These are phyloP conservation scores for Plutomurus gul DNA, from an alignment of 1,140 invertebrate genomes.

Conservation along the genomic window DNA sequence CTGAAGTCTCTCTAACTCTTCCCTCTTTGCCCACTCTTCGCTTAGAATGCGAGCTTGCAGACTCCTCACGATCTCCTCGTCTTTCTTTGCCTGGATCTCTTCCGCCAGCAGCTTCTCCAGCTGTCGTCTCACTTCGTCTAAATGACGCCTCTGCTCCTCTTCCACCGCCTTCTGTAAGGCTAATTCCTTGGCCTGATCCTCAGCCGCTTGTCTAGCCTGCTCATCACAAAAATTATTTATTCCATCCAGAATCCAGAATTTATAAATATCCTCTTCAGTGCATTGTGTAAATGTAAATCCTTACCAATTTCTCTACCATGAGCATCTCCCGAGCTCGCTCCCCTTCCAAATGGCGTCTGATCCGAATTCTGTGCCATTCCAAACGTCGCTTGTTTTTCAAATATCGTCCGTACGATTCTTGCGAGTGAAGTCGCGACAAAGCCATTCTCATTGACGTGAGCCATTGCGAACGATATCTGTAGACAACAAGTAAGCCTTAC, in stretches of 20 bases:
- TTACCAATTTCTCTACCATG: constrained; percentile 50
- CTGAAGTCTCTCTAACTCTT: constrained; percentile 76
- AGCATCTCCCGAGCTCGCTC: constrained; percentile 49
- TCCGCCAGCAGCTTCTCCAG: constrained; percentile 73
- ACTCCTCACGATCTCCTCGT: constrained; percentile 79
- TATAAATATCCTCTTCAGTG: background rate
- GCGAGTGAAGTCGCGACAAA: constrained; percentile 46
- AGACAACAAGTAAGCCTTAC: background rate
- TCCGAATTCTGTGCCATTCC: constrained; percentile 49
- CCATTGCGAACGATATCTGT: constrained; percentile 51
- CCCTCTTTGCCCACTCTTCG: constrained; percentile 81
- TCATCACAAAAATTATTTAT: background rate
- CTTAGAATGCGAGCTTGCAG: constrained; percentile 74
- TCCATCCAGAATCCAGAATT: background rate
- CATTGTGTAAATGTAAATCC: background rate
- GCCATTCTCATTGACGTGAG: constrained; percentile 44
- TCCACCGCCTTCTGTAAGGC: constrained; percentile 71
- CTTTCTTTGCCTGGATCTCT: constrained; percentile 78
- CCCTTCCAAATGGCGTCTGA: constrained; percentile 46
- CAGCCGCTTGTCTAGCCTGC: constrained; percentile 70
- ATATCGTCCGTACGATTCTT: constrained; percentile 50
- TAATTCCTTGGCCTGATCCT: constrained; percentile 67
- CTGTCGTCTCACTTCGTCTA: constrained; percentile 69
- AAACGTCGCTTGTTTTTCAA: constrained; percentile 51
- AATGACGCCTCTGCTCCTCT: constrained; percentile 69